Conservation (phyloP, 2,797 vertebrate species). For the Pseudocheirus occidentalis region DNA sequence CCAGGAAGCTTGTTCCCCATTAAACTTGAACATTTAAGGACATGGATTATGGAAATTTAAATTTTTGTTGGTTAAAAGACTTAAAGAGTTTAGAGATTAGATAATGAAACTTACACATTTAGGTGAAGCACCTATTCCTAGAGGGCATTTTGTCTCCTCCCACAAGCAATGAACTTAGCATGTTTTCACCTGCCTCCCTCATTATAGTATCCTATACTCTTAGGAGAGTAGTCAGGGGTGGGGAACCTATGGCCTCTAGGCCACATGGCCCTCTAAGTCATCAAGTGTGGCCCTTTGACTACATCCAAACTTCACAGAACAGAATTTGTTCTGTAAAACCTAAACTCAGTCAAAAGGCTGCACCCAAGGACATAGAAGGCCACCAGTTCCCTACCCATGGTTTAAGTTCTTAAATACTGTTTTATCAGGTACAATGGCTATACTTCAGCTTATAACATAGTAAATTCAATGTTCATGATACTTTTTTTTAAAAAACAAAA, state of each 20-base stretch:
- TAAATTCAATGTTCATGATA: slow-evolving; percentile 25
- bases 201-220: background rate
- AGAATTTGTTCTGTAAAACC: too few relatives aligned
- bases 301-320: too few relatives aligned
- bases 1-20: background rate
- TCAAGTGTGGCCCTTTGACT: too few relatives aligned
- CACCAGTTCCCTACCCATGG: background rate
- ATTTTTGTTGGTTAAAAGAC: background rate
- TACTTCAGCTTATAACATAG: background rate
- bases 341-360: too few relatives aligned
- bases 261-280: too few relatives aligned
- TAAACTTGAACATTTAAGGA: background rate
- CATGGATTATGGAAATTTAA: slow-evolving; percentile 12
- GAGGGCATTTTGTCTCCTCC: slow-evolving; percentile 13
- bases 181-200: slow-evolving; percentile 10
- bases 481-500: slow-evolving; percentile 34
- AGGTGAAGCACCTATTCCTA: background rate
- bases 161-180: background rate
- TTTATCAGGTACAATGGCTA: background rate
- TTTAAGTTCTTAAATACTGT: background rate
- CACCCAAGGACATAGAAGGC: too few relatives aligned
- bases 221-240: too few relatives aligned
- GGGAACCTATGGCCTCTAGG: too few relatives aligned
- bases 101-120: background rate
- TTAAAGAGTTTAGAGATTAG: slow-evolving; percentile 3